Conservation (phyloP, 1,140 invertebrate genomes). For the Heliconius himera region DNA sequence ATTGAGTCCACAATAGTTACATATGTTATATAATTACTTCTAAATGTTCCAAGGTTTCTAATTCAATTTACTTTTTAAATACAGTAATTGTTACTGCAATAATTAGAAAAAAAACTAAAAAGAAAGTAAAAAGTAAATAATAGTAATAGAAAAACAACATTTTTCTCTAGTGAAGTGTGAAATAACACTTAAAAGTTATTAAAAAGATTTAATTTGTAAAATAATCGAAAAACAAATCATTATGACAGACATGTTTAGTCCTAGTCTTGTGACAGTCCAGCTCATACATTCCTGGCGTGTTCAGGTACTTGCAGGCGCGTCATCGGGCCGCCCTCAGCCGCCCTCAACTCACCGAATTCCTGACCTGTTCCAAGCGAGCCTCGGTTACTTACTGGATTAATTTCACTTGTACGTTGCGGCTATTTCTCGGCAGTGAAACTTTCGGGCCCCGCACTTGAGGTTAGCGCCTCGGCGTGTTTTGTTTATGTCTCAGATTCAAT, state of each 20-base stretch:
- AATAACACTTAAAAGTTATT: too few species aligned
- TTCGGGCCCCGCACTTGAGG: not conserved
- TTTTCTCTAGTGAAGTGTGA: too few species aligned
- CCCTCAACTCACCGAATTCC: slow-evolving; percentile 20
- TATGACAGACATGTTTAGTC: not conserved
- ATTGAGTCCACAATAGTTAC: too few species aligned
- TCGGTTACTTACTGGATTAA: slow-evolving; percentile 14
- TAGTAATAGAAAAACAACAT: too few species aligned
- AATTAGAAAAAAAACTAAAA: too few species aligned
- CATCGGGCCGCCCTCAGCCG: not conserved
- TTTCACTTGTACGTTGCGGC: slow-evolving; percentile 10
- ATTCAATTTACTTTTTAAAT: too few species aligned
- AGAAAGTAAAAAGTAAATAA: too few species aligned
- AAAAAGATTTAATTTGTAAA: too few species aligned
- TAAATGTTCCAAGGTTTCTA: too few species aligned
- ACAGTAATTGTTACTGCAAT: too few species aligned
- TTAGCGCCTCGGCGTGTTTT: not conserved
- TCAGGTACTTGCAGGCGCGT: slow-evolving; percentile 18
- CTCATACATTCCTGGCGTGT: not conserved
- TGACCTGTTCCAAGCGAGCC: not conserved
- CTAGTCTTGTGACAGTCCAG: not conserved
- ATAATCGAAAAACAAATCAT: not conserved
- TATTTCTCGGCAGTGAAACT: not conserved
- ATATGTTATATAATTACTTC: too few species aligned
- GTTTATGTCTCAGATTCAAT: not conserved